Percentiles rank a stretch among this genome's conserved stretches.
Conservation (phyloP, 2,888 invertebrate genomes). For the Platynereis dumerilii region DNA sequence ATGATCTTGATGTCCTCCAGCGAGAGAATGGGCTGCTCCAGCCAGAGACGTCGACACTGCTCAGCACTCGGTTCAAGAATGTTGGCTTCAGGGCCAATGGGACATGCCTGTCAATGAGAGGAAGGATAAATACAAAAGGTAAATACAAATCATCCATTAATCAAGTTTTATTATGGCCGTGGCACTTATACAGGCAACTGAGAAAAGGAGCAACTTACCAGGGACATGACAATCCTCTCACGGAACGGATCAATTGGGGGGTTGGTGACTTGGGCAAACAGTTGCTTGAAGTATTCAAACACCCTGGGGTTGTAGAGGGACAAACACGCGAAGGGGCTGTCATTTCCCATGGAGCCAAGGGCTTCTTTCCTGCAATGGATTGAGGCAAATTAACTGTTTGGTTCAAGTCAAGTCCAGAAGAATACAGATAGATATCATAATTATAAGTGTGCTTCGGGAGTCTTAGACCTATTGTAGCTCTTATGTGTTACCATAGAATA, state of each 20-base stretch:
- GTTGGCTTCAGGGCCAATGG: slow-evolving; percentile 95
- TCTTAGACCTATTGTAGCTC: no score
- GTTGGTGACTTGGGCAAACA: slow-evolving; percentile 97
- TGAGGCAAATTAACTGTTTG: no score
- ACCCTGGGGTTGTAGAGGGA: slow-evolving; percentile 93
- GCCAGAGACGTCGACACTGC: slow-evolving; percentile 88
- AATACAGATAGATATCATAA: no score
- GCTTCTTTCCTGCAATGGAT: slow-evolving; percentile 34
- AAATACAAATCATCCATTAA: neutral
- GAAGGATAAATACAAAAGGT: neutral
- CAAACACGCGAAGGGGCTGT: slow-evolving; percentile 95
- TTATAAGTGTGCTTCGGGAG: no score
- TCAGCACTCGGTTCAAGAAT: slow-evolving; percentile 86
- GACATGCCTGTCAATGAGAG: slow-evolving; percentile 77
- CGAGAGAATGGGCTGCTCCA: slow-evolving; percentile 93
- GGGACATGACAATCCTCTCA: slow-evolving; percentile 98
- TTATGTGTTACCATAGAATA: no score
- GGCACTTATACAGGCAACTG: no score
- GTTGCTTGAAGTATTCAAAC: slow-evolving; percentile 97
- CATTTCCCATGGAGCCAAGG: slow-evolving; percentile 97
- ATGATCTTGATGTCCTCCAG: slow-evolving; percentile 87
- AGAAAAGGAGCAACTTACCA: no score
- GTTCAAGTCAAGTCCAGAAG: no score
- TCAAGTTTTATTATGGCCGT: neutral
- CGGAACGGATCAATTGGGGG: slow-evolving; percentile 99